These are phyloP conservation scores for Acipenser oxyrinchus DNA, from an alignment of 2,797 vertebrate genomes.

Conservation along the genomic window DNA sequence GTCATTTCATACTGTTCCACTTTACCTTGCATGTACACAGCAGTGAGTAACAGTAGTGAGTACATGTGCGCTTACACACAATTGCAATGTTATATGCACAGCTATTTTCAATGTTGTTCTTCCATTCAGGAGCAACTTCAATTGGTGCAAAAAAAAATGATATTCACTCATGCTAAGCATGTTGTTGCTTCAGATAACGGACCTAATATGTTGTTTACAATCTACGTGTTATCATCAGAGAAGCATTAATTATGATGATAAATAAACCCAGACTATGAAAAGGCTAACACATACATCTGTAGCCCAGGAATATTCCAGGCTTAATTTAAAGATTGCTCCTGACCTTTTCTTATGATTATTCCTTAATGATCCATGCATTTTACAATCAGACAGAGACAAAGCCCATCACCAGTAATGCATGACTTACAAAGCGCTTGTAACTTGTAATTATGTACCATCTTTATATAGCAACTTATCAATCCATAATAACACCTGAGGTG, in stretches of 20 bases:
- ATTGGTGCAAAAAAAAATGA: neutral
- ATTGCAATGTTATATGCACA: neutral
- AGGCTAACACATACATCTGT: neutral
- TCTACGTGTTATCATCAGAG: neutral
- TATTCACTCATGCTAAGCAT: neutral
- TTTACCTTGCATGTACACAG: no score
- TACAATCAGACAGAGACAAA: slow-evolving; percentile 5
- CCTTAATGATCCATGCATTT: slow-evolving; percentile 14
- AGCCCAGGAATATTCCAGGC: slow-evolving; percentile 3
- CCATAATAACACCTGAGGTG: neutral
- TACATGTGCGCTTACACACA: neutral
- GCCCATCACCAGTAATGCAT: slow-evolving; percentile 4
- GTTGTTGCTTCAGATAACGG: neutral
- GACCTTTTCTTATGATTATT: slow-evolving; percentile 6
- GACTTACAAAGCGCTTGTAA: neutral
- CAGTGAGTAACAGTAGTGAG: no score
- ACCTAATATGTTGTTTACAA: neutral
- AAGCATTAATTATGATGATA: slow-evolving; percentile 9
- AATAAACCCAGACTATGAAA: neutral
- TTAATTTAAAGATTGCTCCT: slow-evolving; percentile 4
- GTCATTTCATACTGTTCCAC: no score
- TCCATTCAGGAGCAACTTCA: neutral
- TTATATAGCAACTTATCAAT: neutral
- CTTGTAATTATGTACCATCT: neutral
- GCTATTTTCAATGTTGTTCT: neutral